These are phyloP conservation scores for Hemitrygon akajei DNA, from an alignment of 2,797 vertebrate species.

Conservation along the genomic window DNA sequence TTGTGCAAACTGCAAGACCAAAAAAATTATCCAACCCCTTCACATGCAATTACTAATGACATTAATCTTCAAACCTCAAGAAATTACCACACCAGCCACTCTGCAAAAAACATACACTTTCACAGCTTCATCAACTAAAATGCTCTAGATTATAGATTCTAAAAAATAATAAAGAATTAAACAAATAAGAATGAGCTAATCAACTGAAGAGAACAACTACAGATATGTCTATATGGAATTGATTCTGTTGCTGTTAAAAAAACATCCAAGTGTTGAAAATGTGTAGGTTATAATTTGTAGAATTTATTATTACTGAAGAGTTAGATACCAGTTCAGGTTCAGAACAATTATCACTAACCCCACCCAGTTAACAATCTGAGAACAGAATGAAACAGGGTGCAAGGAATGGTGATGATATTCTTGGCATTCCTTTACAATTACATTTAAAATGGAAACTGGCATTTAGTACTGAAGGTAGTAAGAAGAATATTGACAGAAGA, in stretches of 20 bases:
- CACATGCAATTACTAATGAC: background rate
- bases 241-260: background rate
- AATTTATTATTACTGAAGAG: background rate
- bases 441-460: background rate
- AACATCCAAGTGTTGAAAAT: background rate
- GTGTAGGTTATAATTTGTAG: no score
- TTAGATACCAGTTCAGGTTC: background rate
- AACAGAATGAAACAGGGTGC: background rate
- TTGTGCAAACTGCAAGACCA: background rate
- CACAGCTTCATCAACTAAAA: background rate
- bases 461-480: background rate
- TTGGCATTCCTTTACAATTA: background rate
- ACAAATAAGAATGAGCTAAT: background rate
- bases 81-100: slow-evolving; percentile 13
- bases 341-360: background rate
- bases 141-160: background rate
- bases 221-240: background rate
- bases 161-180: background rate
- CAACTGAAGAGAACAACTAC: background rate
- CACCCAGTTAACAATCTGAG: background rate
- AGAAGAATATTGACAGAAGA: background rate
- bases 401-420: no score
- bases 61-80: background rate
- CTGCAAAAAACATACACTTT: background rate
- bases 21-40: background rate